phyloP scores from a whole-genome alignment of 2,888 invertebrate species.

The Cataglyphis cursor region DNA sequence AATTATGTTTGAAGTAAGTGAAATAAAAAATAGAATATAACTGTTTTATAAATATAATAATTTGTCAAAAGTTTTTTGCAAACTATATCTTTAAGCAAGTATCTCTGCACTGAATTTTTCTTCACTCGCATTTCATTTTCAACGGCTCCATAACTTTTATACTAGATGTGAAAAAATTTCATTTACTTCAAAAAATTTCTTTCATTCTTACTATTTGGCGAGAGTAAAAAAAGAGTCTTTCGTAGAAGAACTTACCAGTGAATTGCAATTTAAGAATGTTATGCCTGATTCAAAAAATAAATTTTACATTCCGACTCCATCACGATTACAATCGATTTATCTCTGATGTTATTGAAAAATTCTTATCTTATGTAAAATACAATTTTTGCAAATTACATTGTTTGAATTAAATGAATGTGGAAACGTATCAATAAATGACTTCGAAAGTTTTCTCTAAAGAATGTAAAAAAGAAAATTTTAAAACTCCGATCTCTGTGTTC shows the following conservation, averaged over 20 bases:
- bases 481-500: not conserved
- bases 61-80: not conserved
- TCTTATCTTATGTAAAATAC: not conserved
- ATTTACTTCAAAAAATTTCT: not conserved
- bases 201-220: not conserved
- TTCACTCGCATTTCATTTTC: not conserved
- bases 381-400: not conserved
- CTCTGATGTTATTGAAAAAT: not conserved
- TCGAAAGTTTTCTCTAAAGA: not conserved
- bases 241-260: not conserved
- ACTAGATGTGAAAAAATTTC: conserved; percentile 14
- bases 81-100: not conserved
- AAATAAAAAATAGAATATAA: not conserved
- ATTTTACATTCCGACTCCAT: conserved; percentile 8
- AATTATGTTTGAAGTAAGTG: not conserved
- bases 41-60: not conserved
- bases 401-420: not conserved
- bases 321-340: conserved; percentile 6
- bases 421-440: not conserved
- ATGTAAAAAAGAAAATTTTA: not conserved
- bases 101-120: not conserved
- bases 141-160: conserved; percentile 17
- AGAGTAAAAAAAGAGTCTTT: not conserved
- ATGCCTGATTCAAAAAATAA: not conserved
- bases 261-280: not conserved